These are phyloP conservation scores for Tachuris rubrigastra DNA, from an alignment of 2,113 vertebrate genomes.

Conservation along the genomic window DNA sequence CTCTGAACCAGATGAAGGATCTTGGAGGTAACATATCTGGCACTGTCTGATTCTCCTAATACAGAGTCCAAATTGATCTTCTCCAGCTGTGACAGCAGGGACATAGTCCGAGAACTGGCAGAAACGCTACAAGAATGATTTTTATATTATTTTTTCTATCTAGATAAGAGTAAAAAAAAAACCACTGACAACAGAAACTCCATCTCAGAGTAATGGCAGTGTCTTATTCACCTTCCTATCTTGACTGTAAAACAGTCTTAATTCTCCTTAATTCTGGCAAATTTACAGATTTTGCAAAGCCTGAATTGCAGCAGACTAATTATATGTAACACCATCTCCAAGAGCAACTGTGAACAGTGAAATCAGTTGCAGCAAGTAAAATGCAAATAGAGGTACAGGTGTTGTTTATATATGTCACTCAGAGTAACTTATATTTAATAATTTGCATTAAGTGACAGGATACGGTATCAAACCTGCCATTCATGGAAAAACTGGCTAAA, in stretches of 20 bases:
- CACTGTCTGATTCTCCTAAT: slow-evolving; percentile 76
- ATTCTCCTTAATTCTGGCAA: not conserved
- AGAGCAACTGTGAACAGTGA: not conserved
- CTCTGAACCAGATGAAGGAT: slow-evolving; percentile 95
- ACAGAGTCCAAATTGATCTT: slow-evolving; percentile 82
- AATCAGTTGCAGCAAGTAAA: not conserved
- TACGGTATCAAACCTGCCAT: not conserved
- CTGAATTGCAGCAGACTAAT: not conserved
- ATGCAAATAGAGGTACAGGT: not conserved
- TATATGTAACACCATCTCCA: not conserved
- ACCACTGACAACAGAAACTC: not conserved
- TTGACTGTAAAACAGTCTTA: not conserved
- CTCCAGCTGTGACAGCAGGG: slow-evolving; percentile 90
- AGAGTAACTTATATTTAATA: not conserved
- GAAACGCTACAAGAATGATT: slow-evolving; percentile 74
- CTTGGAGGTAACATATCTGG: slow-evolving; percentile 89
- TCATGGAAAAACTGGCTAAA: not conserved
- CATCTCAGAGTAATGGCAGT: not conserved
- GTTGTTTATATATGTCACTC: not conserved
- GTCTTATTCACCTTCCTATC: not conserved
- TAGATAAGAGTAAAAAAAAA: not conserved
- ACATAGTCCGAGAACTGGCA: slow-evolving; percentile 84
- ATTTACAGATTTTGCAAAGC: not conserved
- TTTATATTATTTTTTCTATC: not conserved
- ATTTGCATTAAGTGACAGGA: not conserved